phyloP scores from a whole-genome alignment of 2,888 invertebrate species.

The Junonia oenone region DNA sequence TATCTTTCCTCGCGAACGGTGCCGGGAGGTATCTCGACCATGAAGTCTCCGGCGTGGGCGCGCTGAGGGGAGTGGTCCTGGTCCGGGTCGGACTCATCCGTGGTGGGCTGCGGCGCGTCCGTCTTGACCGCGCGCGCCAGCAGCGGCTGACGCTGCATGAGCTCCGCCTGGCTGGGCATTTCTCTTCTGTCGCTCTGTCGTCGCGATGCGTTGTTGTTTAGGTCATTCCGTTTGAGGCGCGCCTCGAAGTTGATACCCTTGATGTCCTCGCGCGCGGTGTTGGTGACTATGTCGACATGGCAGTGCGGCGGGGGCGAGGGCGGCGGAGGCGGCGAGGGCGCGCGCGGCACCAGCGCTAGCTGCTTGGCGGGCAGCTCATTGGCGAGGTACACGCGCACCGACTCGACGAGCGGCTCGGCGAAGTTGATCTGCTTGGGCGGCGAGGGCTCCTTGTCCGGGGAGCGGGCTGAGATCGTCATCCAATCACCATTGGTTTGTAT shows the following conservation, averaged over 20 bases:
- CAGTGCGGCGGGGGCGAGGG: constrained; percentile 40
- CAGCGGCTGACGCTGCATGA: constrained; percentile 76
- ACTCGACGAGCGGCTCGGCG: constrained; percentile 72
- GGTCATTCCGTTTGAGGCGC: constrained; percentile 69
- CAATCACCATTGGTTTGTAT: constrained; percentile 72
- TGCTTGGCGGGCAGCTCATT: constrained; percentile 62
- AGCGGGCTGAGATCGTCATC: constrained; percentile 74
- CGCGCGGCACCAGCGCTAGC: constrained; percentile 46
- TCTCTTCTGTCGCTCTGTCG: constrained; percentile 38
- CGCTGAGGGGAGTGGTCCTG: constrained; percentile 64
- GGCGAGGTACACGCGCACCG: constrained; percentile 70
- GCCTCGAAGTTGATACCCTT: constrained; percentile 70
- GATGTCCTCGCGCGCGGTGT: constrained; percentile 66
- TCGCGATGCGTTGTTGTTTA: constrained; percentile 71
- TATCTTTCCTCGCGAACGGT: constrained; percentile 87
- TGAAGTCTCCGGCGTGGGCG: constrained; percentile 59
- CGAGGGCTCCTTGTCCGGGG: constrained; percentile 62
- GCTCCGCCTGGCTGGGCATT: constrained; percentile 74
- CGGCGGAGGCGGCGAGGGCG: constrained; percentile 35
- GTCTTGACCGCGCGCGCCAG: constrained; percentile 62
- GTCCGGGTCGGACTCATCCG: constrained; percentile 72
- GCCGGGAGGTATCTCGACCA: constrained; percentile 77
- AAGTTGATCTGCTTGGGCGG: constrained; percentile 62
- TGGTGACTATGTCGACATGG: constrained; percentile 66
- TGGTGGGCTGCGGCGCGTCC: constrained; percentile 59